Conservation (phyloP, 2,797 vertebrate species). For the Pitangus sulphuratus region DNA sequence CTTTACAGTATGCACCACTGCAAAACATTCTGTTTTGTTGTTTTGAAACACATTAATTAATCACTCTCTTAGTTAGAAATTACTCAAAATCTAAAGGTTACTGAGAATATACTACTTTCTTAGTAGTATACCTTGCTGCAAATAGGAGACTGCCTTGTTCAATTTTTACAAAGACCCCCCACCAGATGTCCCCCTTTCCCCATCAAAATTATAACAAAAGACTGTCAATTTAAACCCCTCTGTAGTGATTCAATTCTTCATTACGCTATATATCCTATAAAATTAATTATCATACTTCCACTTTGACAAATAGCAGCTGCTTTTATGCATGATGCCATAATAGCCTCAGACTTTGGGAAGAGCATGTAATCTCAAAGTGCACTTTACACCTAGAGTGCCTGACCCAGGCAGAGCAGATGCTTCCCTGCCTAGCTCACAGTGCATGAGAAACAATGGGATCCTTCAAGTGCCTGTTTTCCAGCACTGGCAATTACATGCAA, state of each 20-base stretch:
- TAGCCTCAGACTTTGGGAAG: neutral
- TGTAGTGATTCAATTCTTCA: neutral
- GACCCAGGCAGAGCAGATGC: neutral
- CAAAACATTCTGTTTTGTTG: neutral
- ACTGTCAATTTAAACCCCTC: neutral
- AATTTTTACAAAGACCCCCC: neutral
- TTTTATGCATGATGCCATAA: neutral
- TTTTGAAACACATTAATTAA: neutral
- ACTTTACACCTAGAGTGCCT: neutral
- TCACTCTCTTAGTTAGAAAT: neutral
- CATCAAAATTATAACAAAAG: neutral
- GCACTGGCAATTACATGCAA: neutral
- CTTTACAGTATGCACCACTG: neutral
- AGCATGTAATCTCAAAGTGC: rapidly evolving
- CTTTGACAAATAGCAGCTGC: neutral
- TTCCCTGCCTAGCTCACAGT: neutral
- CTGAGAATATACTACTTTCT: neutral
- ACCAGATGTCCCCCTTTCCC: slow-evolving; percentile 57
- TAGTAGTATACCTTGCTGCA: neutral
- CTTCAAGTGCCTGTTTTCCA: neutral
- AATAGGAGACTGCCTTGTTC: neutral
- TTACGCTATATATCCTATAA: neutral
- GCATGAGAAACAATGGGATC: neutral
- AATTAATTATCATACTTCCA: neutral
- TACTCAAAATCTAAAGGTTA: neutral